These are phyloP conservation scores for Anoplius nigerrimus DNA, from an alignment of 2,888 invertebrate genomes.

Conservation along the genomic window DNA sequence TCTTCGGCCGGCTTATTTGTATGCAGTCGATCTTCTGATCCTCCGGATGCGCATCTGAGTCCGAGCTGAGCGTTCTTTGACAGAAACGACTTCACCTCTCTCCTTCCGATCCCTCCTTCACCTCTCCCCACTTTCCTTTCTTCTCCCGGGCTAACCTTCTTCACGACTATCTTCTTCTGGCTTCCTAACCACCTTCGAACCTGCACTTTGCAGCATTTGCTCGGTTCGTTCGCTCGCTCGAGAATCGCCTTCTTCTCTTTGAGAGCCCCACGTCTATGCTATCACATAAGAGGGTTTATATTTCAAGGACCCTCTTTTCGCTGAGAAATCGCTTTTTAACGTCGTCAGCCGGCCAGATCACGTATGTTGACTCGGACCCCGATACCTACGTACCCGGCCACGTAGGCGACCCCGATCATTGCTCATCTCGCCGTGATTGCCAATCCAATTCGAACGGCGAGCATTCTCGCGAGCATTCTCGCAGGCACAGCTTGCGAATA, in stretches of 20 bases:
- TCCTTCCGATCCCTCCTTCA: too few species aligned
- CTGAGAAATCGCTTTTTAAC: conserved; percentile 53
- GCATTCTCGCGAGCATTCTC: neutral
- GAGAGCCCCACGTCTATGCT: conserved; percentile 33
- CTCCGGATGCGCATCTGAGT: conserved; percentile 6
- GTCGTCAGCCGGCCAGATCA: conserved; percentile 33
- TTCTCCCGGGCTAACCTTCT: conserved; percentile 10
- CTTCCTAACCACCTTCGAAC: conserved; percentile 7
- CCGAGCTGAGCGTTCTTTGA: conserved; percentile 46
- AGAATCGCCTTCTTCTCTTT: conserved; percentile 39
- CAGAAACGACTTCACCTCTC: conserved; percentile 42
- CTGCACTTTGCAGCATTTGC: conserved; percentile 7
- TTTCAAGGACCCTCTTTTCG: conserved; percentile 48
- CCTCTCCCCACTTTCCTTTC: conserved; percentile 12
- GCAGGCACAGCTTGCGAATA: too few species aligned
- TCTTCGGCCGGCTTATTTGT: neutral
- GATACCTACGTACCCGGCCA: neutral
- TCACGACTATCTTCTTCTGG: conserved; percentile 3
- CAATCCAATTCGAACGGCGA: neutral
- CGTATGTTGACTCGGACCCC: conserved; percentile 17
- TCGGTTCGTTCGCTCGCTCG: conserved; percentile 28
- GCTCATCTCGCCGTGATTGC: conserved; percentile 1
- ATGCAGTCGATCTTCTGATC: conserved; percentile 22
- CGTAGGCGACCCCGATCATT: neutral
- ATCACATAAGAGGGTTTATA: conserved; percentile 48